A percentile compares a stretch with the other conserved stretches of the same genome.
These are phyloP conservation scores for Poliocrania exsul DNA, from an alignment of 2,797 vertebrate genomes.

Conservation along the genomic window DNA sequence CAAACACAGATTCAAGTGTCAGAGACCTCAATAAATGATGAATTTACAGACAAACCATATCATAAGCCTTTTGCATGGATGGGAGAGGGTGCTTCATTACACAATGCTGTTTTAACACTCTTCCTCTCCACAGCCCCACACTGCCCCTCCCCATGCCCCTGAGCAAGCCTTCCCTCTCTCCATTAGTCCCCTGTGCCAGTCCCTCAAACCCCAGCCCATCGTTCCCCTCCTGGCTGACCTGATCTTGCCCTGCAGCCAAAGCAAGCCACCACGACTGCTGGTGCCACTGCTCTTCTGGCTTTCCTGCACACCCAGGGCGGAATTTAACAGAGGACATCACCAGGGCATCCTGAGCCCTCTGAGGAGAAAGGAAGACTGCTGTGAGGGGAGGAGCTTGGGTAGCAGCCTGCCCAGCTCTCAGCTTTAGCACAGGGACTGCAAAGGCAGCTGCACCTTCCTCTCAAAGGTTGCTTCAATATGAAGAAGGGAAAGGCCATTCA, in stretches of 20 bases:
- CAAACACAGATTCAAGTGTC: not conserved
- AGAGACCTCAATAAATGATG: not conserved
- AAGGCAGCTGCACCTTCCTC: not conserved
- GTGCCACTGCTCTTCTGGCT: not conserved
- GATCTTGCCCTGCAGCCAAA: not conserved
- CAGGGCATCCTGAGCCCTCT: not conserved
- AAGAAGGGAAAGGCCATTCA: not conserved
- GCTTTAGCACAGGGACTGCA: not conserved
- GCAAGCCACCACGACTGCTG: not conserved
- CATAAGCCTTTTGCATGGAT: not conserved
- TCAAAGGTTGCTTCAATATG: accelerated
- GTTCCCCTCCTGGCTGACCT: not conserved
- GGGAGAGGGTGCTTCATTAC: not conserved
- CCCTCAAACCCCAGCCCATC: not conserved
- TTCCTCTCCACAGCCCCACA: accelerated
- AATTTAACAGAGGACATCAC: not conserved
- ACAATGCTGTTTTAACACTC: not conserved
- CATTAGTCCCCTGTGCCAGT: accelerated
- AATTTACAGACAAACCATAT: not conserved
- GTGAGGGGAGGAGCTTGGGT: not conserved
- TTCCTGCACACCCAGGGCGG: not conserved
- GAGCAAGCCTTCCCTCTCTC: not conserved
- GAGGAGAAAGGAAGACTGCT: not conserved
- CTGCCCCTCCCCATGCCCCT: accelerated
- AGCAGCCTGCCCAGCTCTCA: not conserved